Evolutionary conservation across 35 echinoderm and acorn worm genomes (phyloP), one percentile per base, ranked within the genome.

Genomic region (Heliocidaris tuberculata): DNA sequence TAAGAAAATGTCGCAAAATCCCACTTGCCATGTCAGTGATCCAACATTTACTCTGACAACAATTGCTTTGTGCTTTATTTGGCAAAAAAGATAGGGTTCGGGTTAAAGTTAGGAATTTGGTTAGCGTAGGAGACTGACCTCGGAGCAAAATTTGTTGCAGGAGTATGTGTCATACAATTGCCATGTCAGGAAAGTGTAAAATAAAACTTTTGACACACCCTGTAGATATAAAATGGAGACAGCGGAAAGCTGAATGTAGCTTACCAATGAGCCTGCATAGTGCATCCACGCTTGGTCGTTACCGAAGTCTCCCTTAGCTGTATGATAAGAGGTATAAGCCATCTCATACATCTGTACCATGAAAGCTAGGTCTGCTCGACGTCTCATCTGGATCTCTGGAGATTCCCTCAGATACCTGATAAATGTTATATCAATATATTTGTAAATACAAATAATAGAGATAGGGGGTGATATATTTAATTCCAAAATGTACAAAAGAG

Each of bases 281-380:
- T 99, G 97, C 95, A 97, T 94, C 96, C 97, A 99, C 48, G 98
- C 98, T 70, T 99, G 97, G 92, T 99, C 98, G 78, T 96, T 97
- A 50, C 94, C 96, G 71, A 97, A 99, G 88, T 99, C 98, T 59
- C 98, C 95, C 94, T 99, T 99, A 31, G 98, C 98, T 52, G 97
- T 97, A 92, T 97, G 98, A 59, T 97, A 99, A 2, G 98, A 99
- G 21, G 96, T 97, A 85, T 99, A 99, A 13, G 98, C 98, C 31
- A 97, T 91, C 71, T 99, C 98, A 85, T 99, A 99, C 95, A 97
- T 97, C 96, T 99, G 98, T 4, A 99, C 98, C 54, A 99, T 85
- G 96, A 99, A 99, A 32, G 98, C 97, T 90, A 99, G 92, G 86
- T 99, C 98, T 31, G 97, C 98, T 47, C 97, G 95, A 47, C 98